phyloP scores from a whole-genome alignment of 2,888 invertebrate species.

The Drosophila barbarae region DNA sequence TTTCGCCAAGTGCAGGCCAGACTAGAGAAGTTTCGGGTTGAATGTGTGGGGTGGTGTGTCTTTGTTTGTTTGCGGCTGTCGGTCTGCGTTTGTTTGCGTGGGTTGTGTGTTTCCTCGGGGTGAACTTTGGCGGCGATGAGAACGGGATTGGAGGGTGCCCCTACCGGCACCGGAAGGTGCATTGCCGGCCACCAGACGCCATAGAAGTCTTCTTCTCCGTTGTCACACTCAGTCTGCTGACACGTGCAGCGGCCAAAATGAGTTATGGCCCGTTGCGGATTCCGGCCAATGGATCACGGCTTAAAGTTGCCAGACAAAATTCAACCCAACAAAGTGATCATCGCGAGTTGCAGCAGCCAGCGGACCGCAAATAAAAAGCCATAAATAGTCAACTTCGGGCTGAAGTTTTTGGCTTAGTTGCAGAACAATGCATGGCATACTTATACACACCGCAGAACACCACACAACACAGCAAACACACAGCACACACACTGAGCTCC shows the following conservation, averaged over 20 bases:
- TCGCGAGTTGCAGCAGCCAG: slow-evolving; percentile 18
- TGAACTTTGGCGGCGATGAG: neutral
- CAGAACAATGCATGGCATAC: slow-evolving; percentile 51
- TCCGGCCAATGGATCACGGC: slow-evolving; percentile 50
- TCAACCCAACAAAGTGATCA: slow-evolving; percentile 20
- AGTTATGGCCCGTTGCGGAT: slow-evolving; percentile 49
- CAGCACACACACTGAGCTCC: slow-evolving; percentile 38
- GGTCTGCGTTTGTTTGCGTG: slow-evolving; percentile 28
- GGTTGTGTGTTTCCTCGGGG: slow-evolving; percentile 45
- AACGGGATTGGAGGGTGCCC: neutral
- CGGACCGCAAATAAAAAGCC: slow-evolving; percentile 37
- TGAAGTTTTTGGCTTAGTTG: slow-evolving; percentile 58
- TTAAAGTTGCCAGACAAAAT: slow-evolving; percentile 34
- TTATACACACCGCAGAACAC: slow-evolving; percentile 14
- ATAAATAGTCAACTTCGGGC: slow-evolving; percentile 53
- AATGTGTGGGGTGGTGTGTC: slow-evolving; percentile 32
- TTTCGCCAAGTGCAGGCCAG: slow-evolving; percentile 5
- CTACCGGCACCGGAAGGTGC: slow-evolving; percentile 51
- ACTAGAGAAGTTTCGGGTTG: slow-evolving; percentile 10
- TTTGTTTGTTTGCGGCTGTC: slow-evolving; percentile 60
- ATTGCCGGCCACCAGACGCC: slow-evolving; percentile 40
- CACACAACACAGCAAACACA: slow-evolving; percentile 21
- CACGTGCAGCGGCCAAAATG: slow-evolving; percentile 63
- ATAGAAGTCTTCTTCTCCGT: slow-evolving; percentile 40
- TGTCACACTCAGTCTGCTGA: slow-evolving; percentile 65